phyloP scores from a whole-genome alignment of 2,113 vertebrate species.

The Pitta sordida region DNA sequence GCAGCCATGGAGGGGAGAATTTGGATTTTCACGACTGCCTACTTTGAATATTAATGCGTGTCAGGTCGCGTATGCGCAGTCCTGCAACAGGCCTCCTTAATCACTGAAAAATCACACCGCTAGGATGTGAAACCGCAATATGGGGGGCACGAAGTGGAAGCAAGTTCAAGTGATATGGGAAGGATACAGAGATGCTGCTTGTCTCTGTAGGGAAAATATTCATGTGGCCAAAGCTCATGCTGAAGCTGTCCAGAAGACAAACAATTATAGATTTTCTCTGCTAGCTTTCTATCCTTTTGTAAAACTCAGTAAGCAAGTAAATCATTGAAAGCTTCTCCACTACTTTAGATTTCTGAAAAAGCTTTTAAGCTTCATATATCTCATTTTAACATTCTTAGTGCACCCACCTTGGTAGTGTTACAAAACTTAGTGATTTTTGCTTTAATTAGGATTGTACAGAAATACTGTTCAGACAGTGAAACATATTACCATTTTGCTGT shows the following conservation, averaged over 20 bases:
- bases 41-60: too few relatives aligned
- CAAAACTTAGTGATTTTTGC: neutral
- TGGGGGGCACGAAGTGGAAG: neutral
- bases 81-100: too few relatives aligned
- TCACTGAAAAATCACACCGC: too few relatives aligned
- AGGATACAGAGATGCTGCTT: neutral
- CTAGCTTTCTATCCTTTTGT: neutral
- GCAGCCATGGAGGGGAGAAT: too few relatives aligned
- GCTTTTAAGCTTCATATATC: neutral
- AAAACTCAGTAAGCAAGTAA: neutral
- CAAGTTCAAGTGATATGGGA: neutral
- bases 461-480: neutral
- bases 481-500: neutral
- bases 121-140: too few relatives aligned
- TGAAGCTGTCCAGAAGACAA: neutral
- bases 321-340: neutral
- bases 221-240: neutral
- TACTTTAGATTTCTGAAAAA: neutral
- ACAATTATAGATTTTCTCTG: neutral
- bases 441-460: neutral
- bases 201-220: neutral
- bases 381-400: neutral
- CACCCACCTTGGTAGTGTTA: neutral
- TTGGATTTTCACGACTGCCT: too few relatives aligned
- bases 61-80: too few relatives aligned